phyloP scores from a whole-genome alignment of 1,140 invertebrate genomes.

The Drosophila sturtevanti region DNA sequence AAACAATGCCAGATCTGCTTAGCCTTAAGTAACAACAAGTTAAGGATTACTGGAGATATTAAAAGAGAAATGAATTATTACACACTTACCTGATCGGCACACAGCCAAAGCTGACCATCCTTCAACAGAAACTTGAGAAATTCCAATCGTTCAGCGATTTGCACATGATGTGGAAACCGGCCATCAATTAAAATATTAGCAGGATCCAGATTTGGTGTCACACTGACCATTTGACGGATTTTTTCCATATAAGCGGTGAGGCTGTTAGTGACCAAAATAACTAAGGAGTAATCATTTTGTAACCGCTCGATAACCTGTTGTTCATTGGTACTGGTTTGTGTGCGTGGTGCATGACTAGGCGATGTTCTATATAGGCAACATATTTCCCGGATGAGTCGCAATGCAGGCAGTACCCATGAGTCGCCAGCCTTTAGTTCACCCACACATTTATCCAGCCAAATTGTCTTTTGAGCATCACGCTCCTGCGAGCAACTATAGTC shows the following conservation, averaged over 20 bases:
- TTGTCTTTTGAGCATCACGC: conserved; percentile 96
- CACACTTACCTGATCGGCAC: conserved; percentile 90
- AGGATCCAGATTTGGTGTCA: conserved; percentile 91
- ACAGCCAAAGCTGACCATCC: conserved; percentile 97
- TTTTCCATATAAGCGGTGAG: conserved; percentile 96
- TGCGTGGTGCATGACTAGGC: conserved; percentile 87
- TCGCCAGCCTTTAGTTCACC: conserved; percentile 95
- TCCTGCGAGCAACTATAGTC: conserved; percentile 99
- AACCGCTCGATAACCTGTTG: conserved; percentile 94
- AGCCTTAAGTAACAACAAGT: conserved; percentile 83
- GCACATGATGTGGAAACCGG: conserved; percentile 94
- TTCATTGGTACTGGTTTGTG: conserved; percentile 87
- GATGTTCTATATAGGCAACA: conserved; percentile 95
- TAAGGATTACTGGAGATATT: not conserved
- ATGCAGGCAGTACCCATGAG: conserved; percentile 94
- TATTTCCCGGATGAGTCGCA: conserved; percentile 98
- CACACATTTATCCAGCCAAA: conserved; percentile 97
- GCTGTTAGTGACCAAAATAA: conserved; percentile 96
- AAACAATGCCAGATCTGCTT: conserved; percentile 99
- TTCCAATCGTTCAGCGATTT: conserved; percentile 96
- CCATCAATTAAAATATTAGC: conserved; percentile 93
- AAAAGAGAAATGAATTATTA: not conserved
- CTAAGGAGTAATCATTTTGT: conserved; percentile 95
- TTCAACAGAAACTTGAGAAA: conserved; percentile 96
- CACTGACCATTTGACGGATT: conserved; percentile 88